These are phyloP conservation scores for Trachymyrmex cornetzi DNA, from an alignment of 1,140 invertebrate genomes.

Conservation along the genomic window DNA sequence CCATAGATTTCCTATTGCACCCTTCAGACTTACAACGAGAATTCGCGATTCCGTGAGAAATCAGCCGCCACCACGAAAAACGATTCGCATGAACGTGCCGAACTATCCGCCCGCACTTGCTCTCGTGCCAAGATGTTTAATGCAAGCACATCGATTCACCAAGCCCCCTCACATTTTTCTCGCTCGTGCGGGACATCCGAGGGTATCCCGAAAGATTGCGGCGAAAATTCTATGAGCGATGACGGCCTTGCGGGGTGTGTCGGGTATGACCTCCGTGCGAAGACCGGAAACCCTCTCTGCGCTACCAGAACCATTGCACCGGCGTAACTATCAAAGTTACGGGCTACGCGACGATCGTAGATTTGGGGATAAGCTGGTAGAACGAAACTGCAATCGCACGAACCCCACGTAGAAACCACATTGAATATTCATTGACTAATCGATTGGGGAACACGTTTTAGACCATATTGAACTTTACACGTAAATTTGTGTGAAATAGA, in stretches of 20 bases:
- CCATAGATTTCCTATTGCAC: slow-evolving; percentile 35
- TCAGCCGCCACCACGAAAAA: slow-evolving; percentile 10
- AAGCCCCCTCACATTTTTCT: slow-evolving; percentile 77
- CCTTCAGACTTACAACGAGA: slow-evolving; percentile 24
- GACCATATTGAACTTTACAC: slow-evolving; percentile 54
- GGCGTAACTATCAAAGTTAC: slow-evolving; percentile 54
- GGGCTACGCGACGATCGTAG: slow-evolving; percentile 43
- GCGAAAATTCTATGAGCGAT: slow-evolving; percentile 80
- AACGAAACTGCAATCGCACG: slow-evolving; percentile 55
- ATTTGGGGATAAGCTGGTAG: slow-evolving; percentile 52
- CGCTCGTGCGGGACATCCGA: slow-evolving; percentile 65
- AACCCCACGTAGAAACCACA: slow-evolving; percentile 2
- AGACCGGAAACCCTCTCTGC: slow-evolving; percentile 29
- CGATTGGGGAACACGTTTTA: slow-evolving; percentile 55
- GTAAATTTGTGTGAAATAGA: slow-evolving; percentile 55
- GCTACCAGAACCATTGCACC: slow-evolving; percentile 55
- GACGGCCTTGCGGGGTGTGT: slow-evolving; percentile 63
- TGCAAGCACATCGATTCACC: slow-evolving; percentile 81
- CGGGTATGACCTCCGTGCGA: background rate
- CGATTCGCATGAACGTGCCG: slow-evolving; percentile 31
- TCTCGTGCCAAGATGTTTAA: slow-evolving; percentile 76
- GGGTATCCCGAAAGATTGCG: slow-evolving; percentile 73
- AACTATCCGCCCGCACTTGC: slow-evolving; percentile 30
- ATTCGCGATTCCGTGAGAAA: slow-evolving; percentile 57
- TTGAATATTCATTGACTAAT: slow-evolving; percentile 63